phyloP scores from a whole-genome alignment of 2,113 vertebrate species.

The Elaphurus davidianus region DNA sequence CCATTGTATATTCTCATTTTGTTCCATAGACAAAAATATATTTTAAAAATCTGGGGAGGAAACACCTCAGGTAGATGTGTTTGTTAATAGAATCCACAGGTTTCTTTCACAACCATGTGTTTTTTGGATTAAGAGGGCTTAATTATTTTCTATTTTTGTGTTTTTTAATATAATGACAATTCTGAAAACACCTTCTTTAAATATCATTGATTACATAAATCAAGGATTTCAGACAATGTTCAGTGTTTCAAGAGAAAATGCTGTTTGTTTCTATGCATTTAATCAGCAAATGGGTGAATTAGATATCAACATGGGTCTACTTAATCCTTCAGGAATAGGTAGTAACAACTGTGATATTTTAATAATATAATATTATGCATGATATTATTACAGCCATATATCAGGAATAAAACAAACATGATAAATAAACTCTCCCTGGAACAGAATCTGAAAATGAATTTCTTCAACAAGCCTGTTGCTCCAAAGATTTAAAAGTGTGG shows the following conservation, averaged over 20 bases:
- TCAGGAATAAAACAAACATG: background rate
- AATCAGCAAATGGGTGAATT: background rate
- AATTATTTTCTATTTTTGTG: background rate
- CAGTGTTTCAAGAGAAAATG: constrained; percentile 11
- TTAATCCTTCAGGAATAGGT: background rate
- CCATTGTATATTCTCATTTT: background rate
- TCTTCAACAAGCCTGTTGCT: background rate
- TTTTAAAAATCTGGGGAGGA: background rate
- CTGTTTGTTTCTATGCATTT: background rate
- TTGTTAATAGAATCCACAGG: background rate
- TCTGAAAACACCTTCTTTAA: background rate
- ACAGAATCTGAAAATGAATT: background rate
- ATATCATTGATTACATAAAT: background rate
- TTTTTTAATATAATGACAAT: background rate
- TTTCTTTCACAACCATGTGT: background rate
- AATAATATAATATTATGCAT: background rate
- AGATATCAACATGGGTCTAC: background rate
- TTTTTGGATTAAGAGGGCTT: background rate
- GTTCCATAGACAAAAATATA: background rate
- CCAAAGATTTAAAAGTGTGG: background rate
- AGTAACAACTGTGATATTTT: background rate
- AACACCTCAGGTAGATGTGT: background rate
- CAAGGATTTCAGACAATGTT: background rate
- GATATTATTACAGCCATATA: background rate
- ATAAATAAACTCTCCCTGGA: background rate